Percentiles rank a stretch among this genome's conserved stretches.
These are phyloP conservation scores for Dioctria rufipes DNA, from an alignment of 2,888 invertebrate genomes.

Conservation along the genomic window DNA sequence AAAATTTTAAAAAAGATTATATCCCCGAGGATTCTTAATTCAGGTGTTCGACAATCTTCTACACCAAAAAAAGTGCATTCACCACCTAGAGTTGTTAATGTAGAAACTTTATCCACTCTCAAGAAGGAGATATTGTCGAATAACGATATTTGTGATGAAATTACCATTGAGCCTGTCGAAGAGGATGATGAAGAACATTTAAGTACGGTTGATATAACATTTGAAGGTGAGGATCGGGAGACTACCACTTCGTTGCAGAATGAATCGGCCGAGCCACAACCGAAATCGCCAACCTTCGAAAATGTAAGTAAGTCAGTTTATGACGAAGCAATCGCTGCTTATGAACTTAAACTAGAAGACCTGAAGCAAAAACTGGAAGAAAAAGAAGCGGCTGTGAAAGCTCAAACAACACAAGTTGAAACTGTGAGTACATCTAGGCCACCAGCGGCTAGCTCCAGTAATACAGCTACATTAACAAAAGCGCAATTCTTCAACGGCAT, in stretches of 20 bases:
- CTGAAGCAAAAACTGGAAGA: constrained; percentile 39
- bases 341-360: not conserved
- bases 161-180: constrained; percentile 5
- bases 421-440: constrained; percentile 59
- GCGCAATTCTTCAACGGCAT: constrained; percentile 68
- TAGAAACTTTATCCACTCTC: too few relatives aligned
- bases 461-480: constrained; percentile 62
- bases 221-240: not conserved
- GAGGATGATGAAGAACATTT: too few relatives aligned
- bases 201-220: not conserved
- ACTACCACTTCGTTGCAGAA: not conserved
- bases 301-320: not conserved
- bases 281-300: not conserved
- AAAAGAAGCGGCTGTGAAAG: not conserved
- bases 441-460: not conserved
- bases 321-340: constrained; percentile 25
- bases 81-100: not conserved
- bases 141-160: not conserved
- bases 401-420: constrained; percentile 30
- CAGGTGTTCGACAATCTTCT: not conserved
- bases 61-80: not conserved
- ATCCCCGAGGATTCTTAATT: not conserved
- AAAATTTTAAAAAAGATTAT: not conserved
- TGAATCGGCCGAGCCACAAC: not conserved
- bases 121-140: too few relatives aligned